Conservation (phyloP, 2,797 vertebrate species). For the Rhyacichthys aspro region DNA sequence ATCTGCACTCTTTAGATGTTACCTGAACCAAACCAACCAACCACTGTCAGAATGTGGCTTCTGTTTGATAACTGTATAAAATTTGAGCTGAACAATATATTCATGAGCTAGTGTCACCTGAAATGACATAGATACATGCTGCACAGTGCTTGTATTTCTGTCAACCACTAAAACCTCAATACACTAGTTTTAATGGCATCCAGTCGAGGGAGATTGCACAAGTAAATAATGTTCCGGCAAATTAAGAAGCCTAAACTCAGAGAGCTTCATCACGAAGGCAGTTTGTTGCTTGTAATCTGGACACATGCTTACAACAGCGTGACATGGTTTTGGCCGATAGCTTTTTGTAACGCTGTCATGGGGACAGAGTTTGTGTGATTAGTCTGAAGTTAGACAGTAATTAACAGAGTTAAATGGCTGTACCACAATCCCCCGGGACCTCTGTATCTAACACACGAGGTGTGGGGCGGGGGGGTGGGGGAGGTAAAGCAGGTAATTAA, state of each 20-base stretch:
- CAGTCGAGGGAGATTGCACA: constrained; percentile 10
- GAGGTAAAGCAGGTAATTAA: constrained; percentile 71
- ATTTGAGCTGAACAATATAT: too few relatives aligned
- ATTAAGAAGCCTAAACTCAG: constrained; percentile 61
- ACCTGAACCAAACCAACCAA: too few relatives aligned
- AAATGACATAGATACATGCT: background rate
- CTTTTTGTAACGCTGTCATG: constrained; percentile 52
- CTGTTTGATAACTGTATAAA: too few relatives aligned
- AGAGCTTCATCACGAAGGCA: constrained; percentile 50
- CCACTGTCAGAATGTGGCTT: too few relatives aligned
- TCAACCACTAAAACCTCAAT: constrained; percentile 23
- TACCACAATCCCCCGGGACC: constrained; percentile 58
- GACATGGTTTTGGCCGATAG: constrained; percentile 35
- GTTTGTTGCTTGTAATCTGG: constrained; percentile 49
- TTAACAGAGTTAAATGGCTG: constrained; percentile 75
- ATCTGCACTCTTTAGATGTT: too few relatives aligned
- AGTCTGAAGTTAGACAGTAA: constrained; percentile 71
- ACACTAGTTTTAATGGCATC: constrained; percentile 27
- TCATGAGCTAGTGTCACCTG: background rate
- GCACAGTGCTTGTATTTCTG: constrained; percentile 8
- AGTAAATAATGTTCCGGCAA: constrained; percentile 54
- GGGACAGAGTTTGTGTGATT: constrained; percentile 71
- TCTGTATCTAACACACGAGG: constrained; percentile 40
- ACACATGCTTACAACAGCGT: constrained; percentile 29
- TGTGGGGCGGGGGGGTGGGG: constrained; percentile 7